These are phyloP conservation scores for Rattus rattus DNA, from an alignment of 2,113 vertebrate species.

Conservation along the genomic window DNA sequence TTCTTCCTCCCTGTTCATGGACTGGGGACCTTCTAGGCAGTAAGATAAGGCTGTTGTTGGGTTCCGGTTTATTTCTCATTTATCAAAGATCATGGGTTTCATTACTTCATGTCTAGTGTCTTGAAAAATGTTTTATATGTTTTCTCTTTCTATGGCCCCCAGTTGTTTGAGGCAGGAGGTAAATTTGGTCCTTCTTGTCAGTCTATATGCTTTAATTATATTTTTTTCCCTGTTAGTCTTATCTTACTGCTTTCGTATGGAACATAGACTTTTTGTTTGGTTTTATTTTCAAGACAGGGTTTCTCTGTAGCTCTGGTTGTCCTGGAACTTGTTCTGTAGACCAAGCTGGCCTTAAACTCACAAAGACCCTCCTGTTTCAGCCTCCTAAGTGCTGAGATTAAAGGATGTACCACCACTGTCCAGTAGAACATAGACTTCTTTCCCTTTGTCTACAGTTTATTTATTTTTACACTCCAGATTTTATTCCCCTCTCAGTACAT, in stretches of 20 bases:
- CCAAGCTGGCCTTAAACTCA: not conserved
- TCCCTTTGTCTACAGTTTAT: too few species aligned
- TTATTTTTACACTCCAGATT: too few species aligned
- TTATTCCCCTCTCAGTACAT: too few species aligned
- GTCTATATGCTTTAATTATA: constrained; percentile 10
- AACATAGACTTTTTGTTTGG: constrained; percentile 30
- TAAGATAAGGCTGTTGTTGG: not conserved
- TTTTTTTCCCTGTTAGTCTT: constrained; percentile 40
- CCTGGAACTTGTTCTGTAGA: not conserved
- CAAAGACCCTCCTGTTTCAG: not conserved
- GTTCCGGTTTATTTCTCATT: not conserved
- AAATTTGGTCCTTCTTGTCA: constrained; percentile 37
- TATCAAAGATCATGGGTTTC: not conserved
- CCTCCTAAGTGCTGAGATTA: not conserved
- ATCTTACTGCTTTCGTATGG: not conserved
- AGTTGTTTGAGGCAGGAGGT: constrained; percentile 43
- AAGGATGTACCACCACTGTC: not conserved
- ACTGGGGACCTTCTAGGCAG: not conserved
- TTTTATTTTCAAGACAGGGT: constrained; percentile 19
- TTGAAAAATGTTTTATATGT: constrained; percentile 41
- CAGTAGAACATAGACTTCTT: not conserved
- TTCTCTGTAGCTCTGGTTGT: not conserved
- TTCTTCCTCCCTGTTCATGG: not conserved
- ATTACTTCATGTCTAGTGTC: not conserved
- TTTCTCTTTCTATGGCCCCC: not conserved